phyloP scores from a whole-genome alignment of 2,888 invertebrate genomes.

The Hartigia nigra region DNA sequence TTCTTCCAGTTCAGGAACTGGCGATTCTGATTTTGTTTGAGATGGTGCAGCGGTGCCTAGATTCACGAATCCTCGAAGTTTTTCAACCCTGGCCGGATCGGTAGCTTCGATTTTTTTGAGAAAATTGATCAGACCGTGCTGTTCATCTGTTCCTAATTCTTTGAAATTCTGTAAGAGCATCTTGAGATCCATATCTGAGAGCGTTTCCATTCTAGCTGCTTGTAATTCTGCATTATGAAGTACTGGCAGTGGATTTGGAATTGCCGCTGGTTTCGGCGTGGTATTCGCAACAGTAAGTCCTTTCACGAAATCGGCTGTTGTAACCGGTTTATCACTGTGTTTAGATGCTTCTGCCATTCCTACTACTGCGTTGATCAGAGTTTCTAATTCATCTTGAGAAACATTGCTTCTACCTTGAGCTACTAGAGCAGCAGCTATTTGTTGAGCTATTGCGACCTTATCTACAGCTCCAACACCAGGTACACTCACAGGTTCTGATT shows the following conservation, averaged over 20 bases:
- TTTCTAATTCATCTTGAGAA: slow-evolving; percentile 81
- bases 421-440: slow-evolving; percentile 83
- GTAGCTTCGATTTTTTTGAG: slow-evolving; percentile 83
- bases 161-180: slow-evolving; percentile 84
- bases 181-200: slow-evolving; percentile 84
- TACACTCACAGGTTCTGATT: slow-evolving; percentile 71
- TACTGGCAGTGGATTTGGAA: slow-evolving; percentile 19
- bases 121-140: slow-evolving; percentile 84
- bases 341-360: slow-evolving; percentile 75
- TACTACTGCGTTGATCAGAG: slow-evolving; percentile 82
- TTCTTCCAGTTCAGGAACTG: slow-evolving; percentile 34
- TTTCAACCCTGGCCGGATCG: slow-evolving; percentile 82
- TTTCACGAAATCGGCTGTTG: slow-evolving; percentile 68
- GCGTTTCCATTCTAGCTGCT: slow-evolving; percentile 75
- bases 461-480: slow-evolving; percentile 81
- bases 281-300: slow-evolving; percentile 43
- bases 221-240: slow-evolving; percentile 60
- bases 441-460: slow-evolving; percentile 82
- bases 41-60: slow-evolving; percentile 60
- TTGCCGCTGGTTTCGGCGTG: slow-evolving; percentile 16
- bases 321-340: slow-evolving; percentile 67
- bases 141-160: slow-evolving; percentile 83
- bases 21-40: slow-evolving; percentile 31
- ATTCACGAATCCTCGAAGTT: slow-evolving; percentile 81
- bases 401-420: slow-evolving; percentile 86